Evolutionary conservation across 2,888 invertebrate species (phyloP), one percentile per base, ranked within the genome.

Genomic region (Cinara cedri): DNA sequence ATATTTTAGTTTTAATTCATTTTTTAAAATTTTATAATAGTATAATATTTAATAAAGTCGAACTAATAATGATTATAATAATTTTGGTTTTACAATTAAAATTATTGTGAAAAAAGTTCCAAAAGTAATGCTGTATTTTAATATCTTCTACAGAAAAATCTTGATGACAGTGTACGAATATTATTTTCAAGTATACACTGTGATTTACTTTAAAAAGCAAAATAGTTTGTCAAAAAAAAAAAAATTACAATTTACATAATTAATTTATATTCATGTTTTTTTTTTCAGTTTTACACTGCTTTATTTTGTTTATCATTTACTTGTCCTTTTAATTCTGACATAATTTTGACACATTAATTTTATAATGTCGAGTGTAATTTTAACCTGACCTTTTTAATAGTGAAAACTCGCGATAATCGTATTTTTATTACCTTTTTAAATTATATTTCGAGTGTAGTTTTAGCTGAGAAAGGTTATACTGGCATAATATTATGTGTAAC

Each of bases 401-500:
- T 21, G 24, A 63, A 44, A 11, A 16, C 11, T 74, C 21, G 21
- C 24, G 54, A 54, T 75, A 75, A 44, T 54, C 24, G 65, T 24
- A 75, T 75, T 75, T 75, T 75, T 75, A 75, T 75, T 65, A 54
- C 63, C n/a, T 54, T 65, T 65, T 65, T 65, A 44, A 65, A 65
- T 54, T 11, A 75, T 75, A 63, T 75, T 54, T 65, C 13, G 74
- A 63, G 74, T 24, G 42, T 21, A 21, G 16, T 19, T 19, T n/a
- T 42, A 1, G 3, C 19, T n/a, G 21, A 51, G 42, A 75, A 75
- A 75, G 74, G 74, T 75, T 75, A 75, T 21, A 9, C 1, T 14
- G 8, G 34, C n/a, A n/a, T n/a, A n/a, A 42, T 49, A 74, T 62
- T 14, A 16, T 19, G 49, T 49, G 46, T 49, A 1, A n/a, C n/a